phyloP scores from a whole-genome alignment of 1,140 invertebrate species.

The Apis florea region DNA sequence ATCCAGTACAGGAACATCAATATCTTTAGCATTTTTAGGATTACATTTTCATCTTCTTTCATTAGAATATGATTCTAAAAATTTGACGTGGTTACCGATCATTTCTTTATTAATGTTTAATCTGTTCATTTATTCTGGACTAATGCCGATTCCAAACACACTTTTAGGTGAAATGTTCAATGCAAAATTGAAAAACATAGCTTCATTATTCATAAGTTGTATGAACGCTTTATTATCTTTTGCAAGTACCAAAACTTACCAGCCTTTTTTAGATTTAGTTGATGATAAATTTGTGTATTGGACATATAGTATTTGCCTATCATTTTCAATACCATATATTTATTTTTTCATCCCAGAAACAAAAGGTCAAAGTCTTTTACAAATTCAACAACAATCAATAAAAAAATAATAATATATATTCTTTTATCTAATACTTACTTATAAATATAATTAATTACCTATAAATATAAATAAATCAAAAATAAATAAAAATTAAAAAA shows the following conservation, averaged over 20 bases:
- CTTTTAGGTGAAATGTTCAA: conserved; percentile 77
- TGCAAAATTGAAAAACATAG: conserved; percentile 73
- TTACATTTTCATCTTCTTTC: conserved; percentile 78
- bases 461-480: not conserved
- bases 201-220: conserved; percentile 79
- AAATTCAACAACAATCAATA: conserved; percentile 80
- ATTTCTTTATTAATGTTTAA: conserved; percentile 67
- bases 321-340: conserved; percentile 80
- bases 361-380: conserved; percentile 79
- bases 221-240: conserved; percentile 81
- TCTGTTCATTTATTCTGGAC: conserved; percentile 70
- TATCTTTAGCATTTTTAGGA: conserved; percentile 74
- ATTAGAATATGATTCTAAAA: conserved; percentile 55
- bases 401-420: conserved; percentile 17
- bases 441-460: not conserved
- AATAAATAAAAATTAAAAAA: not conserved
- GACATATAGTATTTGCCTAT: conserved; percentile 79
- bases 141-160: conserved; percentile 74
- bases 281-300: conserved; percentile 79
- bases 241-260: conserved; percentile 81
- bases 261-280: conserved; percentile 76
- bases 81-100: conserved; percentile 76
- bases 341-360: conserved; percentile 84
- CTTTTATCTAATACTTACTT: too few species aligned
- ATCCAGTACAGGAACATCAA: conserved; percentile 67